Base-by-base conservation (phyloP, 2,888 invertebrate species). In the Sphaerophoria taeniata region DNA sequence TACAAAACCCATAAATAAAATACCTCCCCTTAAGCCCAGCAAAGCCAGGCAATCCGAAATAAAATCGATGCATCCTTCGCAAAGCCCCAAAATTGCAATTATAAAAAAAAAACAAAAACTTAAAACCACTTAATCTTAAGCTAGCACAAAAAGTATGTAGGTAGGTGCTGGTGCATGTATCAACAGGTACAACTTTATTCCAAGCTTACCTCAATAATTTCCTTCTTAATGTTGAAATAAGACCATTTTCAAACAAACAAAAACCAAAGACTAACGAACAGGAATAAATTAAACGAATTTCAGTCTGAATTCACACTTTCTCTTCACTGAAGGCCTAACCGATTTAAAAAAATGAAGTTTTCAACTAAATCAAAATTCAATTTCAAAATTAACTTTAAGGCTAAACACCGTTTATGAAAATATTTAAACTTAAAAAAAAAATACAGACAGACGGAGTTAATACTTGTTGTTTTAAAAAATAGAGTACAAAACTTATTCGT, bases 141-240 rank as follows among this genome's bases (percentile, higher is more conserved):
- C 34, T 33, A n/a, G 0, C 33, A 11, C 7, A 56, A 56, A n/a
- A n/a, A n/a, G n/a, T n/a, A n/a, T n/a, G 7, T 55, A 39, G 36
- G 16, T 24, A 24, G 24, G 24, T 24, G 24, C 24, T 24, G 16
- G 60, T 39, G 60, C 16, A 36, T 56, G 33, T 34, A 55, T 83
- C 78, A 83, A 83, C 83, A 83, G 83, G 79, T 83, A 56, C 36
- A 49, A 70, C 14, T 11, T 67, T 75, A 24, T 61, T 39, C 33
- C 51, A 67, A 49, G 70, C 83, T 84, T 79, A 84, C 83, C 83
- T 84, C 58, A 67, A 84, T 61, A 3, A 58, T 51, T 63, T 33
- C 39, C 43, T 47, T 51, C 14, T 63, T 70, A 78, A 49, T 58
- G 34, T 55, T 47, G 73, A 53, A 74, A 76, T 49, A 75, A 60